These are phyloP conservation scores for Sisyra nigra DNA, from an alignment of 2,888 invertebrate species.

Conservation along the genomic window DNA sequence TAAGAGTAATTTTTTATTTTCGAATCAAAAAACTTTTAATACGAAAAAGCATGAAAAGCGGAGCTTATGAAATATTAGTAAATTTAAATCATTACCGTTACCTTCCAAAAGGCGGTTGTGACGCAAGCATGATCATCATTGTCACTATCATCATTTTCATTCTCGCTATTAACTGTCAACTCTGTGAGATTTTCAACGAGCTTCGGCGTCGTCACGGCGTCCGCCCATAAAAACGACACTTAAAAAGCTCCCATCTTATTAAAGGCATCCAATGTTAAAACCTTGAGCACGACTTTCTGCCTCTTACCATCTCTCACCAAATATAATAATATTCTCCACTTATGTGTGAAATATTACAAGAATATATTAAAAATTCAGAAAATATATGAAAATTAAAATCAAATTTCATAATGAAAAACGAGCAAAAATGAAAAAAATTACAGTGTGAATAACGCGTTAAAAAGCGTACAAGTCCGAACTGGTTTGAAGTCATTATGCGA, in stretches of 20 bases:
- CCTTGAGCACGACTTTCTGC: no score
- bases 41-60: no score
- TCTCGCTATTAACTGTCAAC: neutral
- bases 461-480: constrained; percentile 2
- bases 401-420: no score
- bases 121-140: neutral
- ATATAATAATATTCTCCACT: no score
- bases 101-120: neutral
- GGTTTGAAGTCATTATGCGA: no score
- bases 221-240: constrained; percentile 4
- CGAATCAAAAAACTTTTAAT: no score
- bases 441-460: constrained; percentile 4
- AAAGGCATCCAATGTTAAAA: constrained; percentile 1
- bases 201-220: constrained; percentile 4
- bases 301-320: no score
- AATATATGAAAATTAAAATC: no score
- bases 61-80: no score
- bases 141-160: constrained; percentile 1
- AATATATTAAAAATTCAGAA: neutral
- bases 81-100: no score
- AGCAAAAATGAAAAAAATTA: constrained; percentile 2
- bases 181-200: neutral
- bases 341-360: neutral
- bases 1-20: no score
- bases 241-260: constrained; percentile 5